phyloP scores from a whole-genome alignment of 2,797 vertebrate genomes.

The Brotula barbata region DNA sequence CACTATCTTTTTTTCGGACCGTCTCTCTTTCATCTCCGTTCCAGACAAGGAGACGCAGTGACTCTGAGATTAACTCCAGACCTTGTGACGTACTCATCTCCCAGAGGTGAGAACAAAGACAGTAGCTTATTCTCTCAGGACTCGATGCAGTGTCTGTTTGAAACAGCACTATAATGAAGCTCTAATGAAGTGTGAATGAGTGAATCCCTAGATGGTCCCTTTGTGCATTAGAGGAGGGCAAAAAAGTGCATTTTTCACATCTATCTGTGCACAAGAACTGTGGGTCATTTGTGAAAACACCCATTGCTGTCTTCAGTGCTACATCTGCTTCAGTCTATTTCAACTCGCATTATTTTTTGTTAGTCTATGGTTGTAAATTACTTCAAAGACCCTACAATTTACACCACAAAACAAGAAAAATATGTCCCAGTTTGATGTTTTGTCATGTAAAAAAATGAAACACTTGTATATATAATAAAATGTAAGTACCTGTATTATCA shows the following conservation, averaged over 20 bases:
- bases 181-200: conserved; percentile 75
- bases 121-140: conserved; percentile 51
- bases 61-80: conserved; percentile 84
- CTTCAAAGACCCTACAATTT: too few relatives aligned
- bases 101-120: conserved; percentile 83
- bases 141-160: conserved; percentile 29
- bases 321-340: neutral
- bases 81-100: conserved; percentile 86
- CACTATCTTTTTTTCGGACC: conserved; percentile 14
- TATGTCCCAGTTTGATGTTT: too few relatives aligned
- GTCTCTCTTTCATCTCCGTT: conserved; percentile 11
- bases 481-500: too few relatives aligned
- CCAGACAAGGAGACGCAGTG: conserved; percentile 87
- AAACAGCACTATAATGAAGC: conserved; percentile 69
- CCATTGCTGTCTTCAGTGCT: neutral
- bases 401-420: neutral
- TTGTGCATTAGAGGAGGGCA: conserved; percentile 31
- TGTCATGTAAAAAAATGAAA: too few relatives aligned
- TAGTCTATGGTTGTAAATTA: too few relatives aligned
- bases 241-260: conserved; percentile 18
- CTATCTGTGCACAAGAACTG: conserved; percentile 14
- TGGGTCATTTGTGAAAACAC: conserved; percentile 7
- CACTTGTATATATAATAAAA: too few relatives aligned
- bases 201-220: conserved; percentile 55
- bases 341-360: too few relatives aligned